Conservation (phyloP, 2,113 vertebrate genomes). For the Crocuta crocuta region DNA sequence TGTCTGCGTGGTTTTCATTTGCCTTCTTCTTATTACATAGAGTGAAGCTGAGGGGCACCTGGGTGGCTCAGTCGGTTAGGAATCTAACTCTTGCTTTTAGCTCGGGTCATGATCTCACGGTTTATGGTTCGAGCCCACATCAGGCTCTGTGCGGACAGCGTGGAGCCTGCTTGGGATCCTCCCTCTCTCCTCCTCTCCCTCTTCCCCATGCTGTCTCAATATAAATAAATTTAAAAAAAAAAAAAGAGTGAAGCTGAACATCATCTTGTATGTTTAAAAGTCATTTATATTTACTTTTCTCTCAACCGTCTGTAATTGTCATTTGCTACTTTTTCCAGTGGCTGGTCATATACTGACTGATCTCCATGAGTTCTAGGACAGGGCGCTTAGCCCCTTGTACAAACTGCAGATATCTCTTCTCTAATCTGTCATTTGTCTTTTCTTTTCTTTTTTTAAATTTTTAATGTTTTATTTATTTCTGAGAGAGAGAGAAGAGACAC, state of each 20-base stretch:
- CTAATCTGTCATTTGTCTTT: slow-evolving; percentile 23
- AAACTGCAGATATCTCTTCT: not conserved
- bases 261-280: not conserved
- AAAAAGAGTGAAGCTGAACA: not conserved
- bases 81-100: too few relatives aligned
- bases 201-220: too few relatives aligned
- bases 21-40: not conserved
- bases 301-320: not conserved
- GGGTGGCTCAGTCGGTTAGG: too few relatives aligned
- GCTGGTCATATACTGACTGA: not conserved
- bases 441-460: too few relatives aligned
- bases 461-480: too few relatives aligned
- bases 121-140: too few relatives aligned
- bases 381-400: not conserved
- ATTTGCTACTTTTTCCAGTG: not conserved
- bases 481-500: too few relatives aligned
- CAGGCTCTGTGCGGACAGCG: too few relatives aligned
- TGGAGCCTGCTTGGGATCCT: too few relatives aligned
- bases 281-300: slow-evolving; percentile 11
- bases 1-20: slow-evolving; percentile 33
- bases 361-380: not conserved
- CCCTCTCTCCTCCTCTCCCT: too few relatives aligned
- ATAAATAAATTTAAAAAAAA: too few relatives aligned
- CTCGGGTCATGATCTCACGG: too few relatives aligned
- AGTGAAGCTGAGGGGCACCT: not conserved